Conservation (phyloP, 2,113 vertebrate genomes). For the Leiothrix lutea region DNA sequence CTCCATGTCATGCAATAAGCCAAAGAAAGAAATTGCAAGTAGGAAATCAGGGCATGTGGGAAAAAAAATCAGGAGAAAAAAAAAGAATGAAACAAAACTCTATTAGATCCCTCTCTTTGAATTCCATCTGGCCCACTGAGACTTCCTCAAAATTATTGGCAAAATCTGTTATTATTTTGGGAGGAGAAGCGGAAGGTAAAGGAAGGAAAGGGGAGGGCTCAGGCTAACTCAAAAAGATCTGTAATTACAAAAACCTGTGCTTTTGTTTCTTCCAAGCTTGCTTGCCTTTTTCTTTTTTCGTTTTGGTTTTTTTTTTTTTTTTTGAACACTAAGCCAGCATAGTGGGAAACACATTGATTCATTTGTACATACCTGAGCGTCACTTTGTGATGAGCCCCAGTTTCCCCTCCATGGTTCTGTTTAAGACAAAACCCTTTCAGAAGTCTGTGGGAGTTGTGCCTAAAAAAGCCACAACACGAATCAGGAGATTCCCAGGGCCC, state of each 20-base stretch:
- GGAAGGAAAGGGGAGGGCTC: slow-evolving; percentile 44
- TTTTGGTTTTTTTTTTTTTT: not conserved
- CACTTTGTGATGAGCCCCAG: not conserved
- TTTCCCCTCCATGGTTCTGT: not conserved
- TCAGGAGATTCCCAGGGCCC: not conserved
- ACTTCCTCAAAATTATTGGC: slow-evolving; percentile 34
- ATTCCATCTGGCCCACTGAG: slow-evolving; percentile 24
- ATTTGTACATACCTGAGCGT: not conserved
- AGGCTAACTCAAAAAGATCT: not conserved
- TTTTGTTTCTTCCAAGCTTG: not conserved
- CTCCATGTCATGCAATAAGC: not conserved
- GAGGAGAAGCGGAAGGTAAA: slow-evolving; percentile 29
- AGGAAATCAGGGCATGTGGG: not conserved
- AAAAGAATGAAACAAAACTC: not conserved
- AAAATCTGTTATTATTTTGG: slow-evolving; percentile 53
- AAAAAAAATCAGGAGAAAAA: not conserved
- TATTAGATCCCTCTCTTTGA: not conserved
- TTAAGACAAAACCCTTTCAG: not conserved
- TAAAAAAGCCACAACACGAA: not conserved
- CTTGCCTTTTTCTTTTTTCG: not conserved
- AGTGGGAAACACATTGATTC: not conserved
- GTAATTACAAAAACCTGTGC: slow-evolving; percentile 33
- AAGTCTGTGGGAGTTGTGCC: not conserved
- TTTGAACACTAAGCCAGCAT: not conserved
- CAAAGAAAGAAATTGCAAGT: slow-evolving; percentile 6